Base-by-base conservation (phyloP, 2,888 invertebrate genomes). In the Halocaridina rubra region DNA sequence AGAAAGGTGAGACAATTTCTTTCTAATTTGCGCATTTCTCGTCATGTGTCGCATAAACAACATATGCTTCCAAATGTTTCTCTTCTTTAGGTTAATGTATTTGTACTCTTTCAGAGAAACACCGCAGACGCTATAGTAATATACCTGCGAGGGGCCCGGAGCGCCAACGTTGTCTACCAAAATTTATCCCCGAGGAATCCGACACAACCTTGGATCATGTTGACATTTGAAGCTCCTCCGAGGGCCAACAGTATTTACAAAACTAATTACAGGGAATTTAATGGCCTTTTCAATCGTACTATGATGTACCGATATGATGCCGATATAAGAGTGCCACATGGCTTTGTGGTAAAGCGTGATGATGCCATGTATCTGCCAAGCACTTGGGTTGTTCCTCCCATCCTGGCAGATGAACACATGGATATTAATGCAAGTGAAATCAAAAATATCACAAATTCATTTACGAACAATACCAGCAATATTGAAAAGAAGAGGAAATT, bases 151-250 rank as follows among this genome's bases (percentile, higher is more conserved):
- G 29, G 33, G 7, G 16, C 81, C n/a, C 22, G 4, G 5, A 67
- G 10, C 3, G 19, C 24, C 1, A 5, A 72, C 0, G 27, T 16
- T 1, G 19, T 78, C 4, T 33, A 59, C 29, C 8, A 30, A 19
- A 29, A 32, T 16, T 30, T 86, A 53, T 39, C 72, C 0, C 74
- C 64, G 19, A 27, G 86, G 8, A 75, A 86, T 29, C 72, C 72
- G n/a, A n/a, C 29, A 8, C 86, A 86, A 24, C 86, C 86, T 7
- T 86, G 86, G 86, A 74, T 86, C 71, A 64, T 72, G 67, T 33
- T 79, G 22, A 24, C 39, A 16, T 72, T 82, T 7, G 86, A 86
- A 59, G 24, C 86, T 8, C 79, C 78, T 8, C 61, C 39, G 16
- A 3, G 27, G 27, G 74, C 81, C 30, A 81, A 74, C 39, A 19